Base-by-base conservation (phyloP, 2,888 invertebrate species). In the Schizaphis graminum region DNA sequence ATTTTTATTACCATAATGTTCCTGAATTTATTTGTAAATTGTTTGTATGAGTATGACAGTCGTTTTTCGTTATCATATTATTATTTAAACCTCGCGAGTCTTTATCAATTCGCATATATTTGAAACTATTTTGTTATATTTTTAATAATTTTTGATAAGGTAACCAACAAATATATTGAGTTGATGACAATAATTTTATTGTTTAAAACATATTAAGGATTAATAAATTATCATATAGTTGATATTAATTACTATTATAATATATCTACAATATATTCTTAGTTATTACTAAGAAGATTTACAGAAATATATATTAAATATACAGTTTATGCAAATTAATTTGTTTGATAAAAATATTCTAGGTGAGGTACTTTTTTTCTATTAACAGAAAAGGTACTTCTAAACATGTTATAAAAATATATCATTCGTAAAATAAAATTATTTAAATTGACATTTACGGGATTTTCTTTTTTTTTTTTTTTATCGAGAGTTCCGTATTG, bases 361-460 rank as follows among this genome's bases (percentile, higher is more conserved):
- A 3, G 21, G 8, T 21, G 77, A 77, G 16, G n/a, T 67, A 77
- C 7, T 77, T 21, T 35, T 77, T 77, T 67, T 67, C n/a, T 21
- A 67, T n/a, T 67, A 67, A n/a, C 26, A 35, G 21, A 35, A 77
- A 77, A 77, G 16, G 21, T 35, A 77, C 35, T 77, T 77, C 21
- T 77, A 77, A 8, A 35, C 2, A 35, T 21, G 35, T 77, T 35
- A 77, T 77, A 35, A 77, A 35, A 77, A 77, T 35, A 77, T 77
- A 77, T 77, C 35, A 77, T 77, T 77, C 35, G 21, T 35, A 35
- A 35, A 77, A 2, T 35, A 35, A 35, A 77, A 2, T 35, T 77
- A 35, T 87, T 87, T 87, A 47, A 47, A 87, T 49, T 49, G 77
- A 77, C 77, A 67, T 77, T 77, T 77, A 47, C 77, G 35, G 77